Base-by-base conservation (phyloP, 2,113 vertebrate genomes). In the Sprattus sprattus region DNA sequence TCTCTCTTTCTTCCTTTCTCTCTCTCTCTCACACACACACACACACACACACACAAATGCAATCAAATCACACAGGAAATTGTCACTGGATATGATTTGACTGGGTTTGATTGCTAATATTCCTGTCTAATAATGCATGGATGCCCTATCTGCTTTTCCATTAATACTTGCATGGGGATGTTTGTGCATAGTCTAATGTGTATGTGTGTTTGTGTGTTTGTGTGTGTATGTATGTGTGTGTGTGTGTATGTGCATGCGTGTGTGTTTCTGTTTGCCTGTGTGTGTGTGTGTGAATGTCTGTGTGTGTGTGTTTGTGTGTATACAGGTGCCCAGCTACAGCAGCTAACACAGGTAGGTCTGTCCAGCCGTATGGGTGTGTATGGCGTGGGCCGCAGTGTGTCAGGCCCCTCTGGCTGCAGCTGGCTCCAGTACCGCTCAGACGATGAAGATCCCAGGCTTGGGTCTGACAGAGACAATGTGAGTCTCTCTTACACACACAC, bases 281-380 rank as follows among this genome's bases (percentile, higher is more conserved):
- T 39, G 39, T 39, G 39, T 64, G 57, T 64, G 57, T 64, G 57
- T 85, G 13, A 80, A 78, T n/a, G 22, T 22, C n/a, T 44, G 45
- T 83, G 28, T 86, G 52, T 88, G 49, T 86, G 64, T 84, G n/a
- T 50, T 4, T 71, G 49, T 89, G 57, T 86, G 82, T 86, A 46
- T 86, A 25, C 88, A 99, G 98, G 97, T 90, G 96, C 97, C 86
- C 98, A 99, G 93, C 96, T 98, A 87, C 98, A 99, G 91, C 97
- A 99, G 91, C 93, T 99, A 93, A 97, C 98, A 3, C 98, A 99
- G 94, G 97, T 99, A 94, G 98, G 97, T 82, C 92, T 99, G 89
- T 97, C 97, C 75, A 98, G 97, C 94, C 96, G 96, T 90, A 97
- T 99, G 1, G 95, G 96, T n/a, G 94, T 93, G 11, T 98, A 97